Conservation (phyloP, 2,888 invertebrate species). For the Hypsopygia costalis region DNA sequence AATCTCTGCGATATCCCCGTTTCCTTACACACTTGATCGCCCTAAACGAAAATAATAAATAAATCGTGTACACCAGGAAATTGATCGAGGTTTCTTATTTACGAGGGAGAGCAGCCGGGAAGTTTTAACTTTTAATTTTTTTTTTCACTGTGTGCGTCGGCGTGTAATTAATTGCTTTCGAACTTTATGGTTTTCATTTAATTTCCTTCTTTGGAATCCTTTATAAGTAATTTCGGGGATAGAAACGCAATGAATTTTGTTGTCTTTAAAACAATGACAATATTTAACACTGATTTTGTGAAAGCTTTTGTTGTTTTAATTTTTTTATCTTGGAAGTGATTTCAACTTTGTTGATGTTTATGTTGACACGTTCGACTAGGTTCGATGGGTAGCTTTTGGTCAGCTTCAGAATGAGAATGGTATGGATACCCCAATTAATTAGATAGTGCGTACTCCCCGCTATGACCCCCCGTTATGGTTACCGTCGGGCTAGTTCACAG, state of each 20-base stretch:
- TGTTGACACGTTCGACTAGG: too few species aligned
- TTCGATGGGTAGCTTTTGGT: too few species aligned
- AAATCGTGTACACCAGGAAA: conserved; percentile 38
- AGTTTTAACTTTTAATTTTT: conserved; percentile 33
- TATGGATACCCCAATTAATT: too few species aligned
- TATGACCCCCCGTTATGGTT: too few species aligned
- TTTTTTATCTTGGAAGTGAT: too few species aligned
- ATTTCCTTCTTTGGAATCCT: background rate
- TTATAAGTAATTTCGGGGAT: background rate
- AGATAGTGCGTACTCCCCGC: too few species aligned
- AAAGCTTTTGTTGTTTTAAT: too few species aligned
- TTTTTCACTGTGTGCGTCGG: conserved; percentile 28
- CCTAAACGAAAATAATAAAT: conserved; percentile 60
- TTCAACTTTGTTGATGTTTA: too few species aligned
- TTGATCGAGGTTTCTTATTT: conserved; percentile 46
- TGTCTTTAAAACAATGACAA: too few species aligned
- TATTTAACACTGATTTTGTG: too few species aligned
- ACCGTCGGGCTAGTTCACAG: too few species aligned
- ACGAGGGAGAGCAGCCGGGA: conserved; percentile 26
- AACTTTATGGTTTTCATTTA: conserved; percentile 23
- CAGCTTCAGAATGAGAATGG: too few species aligned
- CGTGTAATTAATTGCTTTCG: conserved; percentile 30
- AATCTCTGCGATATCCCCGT: conserved; percentile 59
- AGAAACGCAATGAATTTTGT: background rate
- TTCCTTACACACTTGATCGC: conserved; percentile 62